Percentiles rank a stretch among this genome's conserved stretches.
Evolutionary conservation across 2,888 invertebrate species (phyloP).

Genomic region (Shargacucullia verbasci): DNA sequence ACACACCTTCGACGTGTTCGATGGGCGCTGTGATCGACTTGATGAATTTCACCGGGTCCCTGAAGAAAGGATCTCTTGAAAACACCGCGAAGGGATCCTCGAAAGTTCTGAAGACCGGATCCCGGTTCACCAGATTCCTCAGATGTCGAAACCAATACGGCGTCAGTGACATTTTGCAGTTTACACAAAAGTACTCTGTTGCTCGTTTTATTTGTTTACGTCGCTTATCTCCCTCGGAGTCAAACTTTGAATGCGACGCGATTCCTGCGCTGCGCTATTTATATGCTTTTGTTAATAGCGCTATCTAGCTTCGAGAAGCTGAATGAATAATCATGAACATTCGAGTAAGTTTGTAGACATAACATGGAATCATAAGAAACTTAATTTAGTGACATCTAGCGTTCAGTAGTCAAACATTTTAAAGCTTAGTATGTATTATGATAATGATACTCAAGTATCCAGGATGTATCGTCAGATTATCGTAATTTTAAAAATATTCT

Average conservation of each 20-base stretch:
- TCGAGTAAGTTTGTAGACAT: constrained; percentile 54
- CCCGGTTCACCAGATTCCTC: constrained; percentile 75
- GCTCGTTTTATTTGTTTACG: constrained; percentile 17
- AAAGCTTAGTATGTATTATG: neutral
- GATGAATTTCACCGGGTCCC: constrained; percentile 77
- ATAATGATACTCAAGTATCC: too few species aligned
- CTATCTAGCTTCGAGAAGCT: constrained; percentile 72
- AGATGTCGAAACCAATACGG: constrained; percentile 85
- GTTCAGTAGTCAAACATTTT: constrained; percentile 36
- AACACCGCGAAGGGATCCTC: constrained; percentile 79
- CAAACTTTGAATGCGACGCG: constrained; percentile 45
- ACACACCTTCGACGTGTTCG: constrained; percentile 82
- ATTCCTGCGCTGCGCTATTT: constrained; percentile 53
- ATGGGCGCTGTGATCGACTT: constrained; percentile 67
- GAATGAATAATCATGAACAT: constrained; percentile 69
- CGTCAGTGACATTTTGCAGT: constrained; percentile 77
- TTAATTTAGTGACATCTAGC: constrained; percentile 65
- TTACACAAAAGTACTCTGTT: too few species aligned
- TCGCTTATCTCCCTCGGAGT: constrained; percentile 10
- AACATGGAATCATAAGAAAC: too few species aligned
- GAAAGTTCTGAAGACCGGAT: constrained; percentile 72
- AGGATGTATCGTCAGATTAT: too few species aligned
- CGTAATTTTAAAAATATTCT: too few species aligned
- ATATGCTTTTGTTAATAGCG: constrained; percentile 71
- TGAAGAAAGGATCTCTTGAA: constrained; percentile 80